Percentiles rank a stretch among this genome's conserved stretches.
phyloP scores from a whole-genome alignment of 1,140 invertebrate species.

The Sitophilus oryzae region DNA sequence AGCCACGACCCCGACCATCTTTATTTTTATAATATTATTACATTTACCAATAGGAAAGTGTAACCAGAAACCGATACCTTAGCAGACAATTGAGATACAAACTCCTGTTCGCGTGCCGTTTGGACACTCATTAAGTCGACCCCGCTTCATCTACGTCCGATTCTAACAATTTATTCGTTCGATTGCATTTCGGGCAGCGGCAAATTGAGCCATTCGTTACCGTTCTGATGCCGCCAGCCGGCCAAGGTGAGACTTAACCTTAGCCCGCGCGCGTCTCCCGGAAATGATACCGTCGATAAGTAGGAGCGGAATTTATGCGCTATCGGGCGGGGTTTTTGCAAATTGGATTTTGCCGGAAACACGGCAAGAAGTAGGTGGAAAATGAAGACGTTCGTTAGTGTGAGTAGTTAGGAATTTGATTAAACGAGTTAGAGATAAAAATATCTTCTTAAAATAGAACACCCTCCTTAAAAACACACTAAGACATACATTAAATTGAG shows the following conservation, averaged over 20 bases:
- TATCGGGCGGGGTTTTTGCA: no score
- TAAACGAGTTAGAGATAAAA: no score
- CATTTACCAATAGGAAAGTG: no score
- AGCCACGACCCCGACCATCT: background rate
- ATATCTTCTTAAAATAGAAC: no score
- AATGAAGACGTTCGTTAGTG: no score
- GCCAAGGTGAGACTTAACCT: background rate
- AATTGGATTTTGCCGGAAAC: no score
- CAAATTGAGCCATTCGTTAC: background rate
- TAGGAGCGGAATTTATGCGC: background rate
- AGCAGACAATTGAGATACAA: background rate
- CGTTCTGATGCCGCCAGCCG: background rate
- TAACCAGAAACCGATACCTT: background rate
- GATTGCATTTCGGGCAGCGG: background rate
- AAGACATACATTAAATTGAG: no score
- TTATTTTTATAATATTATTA: no score
- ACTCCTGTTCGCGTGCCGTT: background rate
- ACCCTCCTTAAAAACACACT: no score
- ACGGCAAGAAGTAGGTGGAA: no score
- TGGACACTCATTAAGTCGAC: background rate
- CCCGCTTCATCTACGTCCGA: background rate
- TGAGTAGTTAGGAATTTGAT: no score
- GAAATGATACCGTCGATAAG: background rate
- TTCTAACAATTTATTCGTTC: background rate
- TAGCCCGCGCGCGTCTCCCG: background rate